These are phyloP conservation scores for Anas platyrhynchos DNA, from an alignment of 2,113 vertebrate genomes.

Conservation along the genomic window DNA sequence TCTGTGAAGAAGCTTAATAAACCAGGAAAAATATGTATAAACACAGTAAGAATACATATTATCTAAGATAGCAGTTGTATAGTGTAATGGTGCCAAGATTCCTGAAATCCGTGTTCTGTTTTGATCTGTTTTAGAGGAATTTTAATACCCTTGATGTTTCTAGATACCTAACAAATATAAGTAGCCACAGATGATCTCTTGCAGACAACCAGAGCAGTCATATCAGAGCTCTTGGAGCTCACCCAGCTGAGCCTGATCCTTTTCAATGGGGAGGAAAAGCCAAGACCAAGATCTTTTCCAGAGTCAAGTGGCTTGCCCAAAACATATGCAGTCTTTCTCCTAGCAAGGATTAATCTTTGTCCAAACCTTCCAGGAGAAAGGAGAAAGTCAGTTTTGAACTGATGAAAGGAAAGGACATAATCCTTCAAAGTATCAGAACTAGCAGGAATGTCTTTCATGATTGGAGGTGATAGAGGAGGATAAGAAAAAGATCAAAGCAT, in stretches of 20 bases:
- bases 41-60: not conserved
- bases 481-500: constrained; percentile 47
- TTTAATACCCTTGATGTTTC: not conserved
- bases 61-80: not conserved
- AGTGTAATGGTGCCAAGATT: constrained; percentile 13
- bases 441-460: constrained; percentile 13
- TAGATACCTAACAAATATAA: not conserved
- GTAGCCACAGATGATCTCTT: not conserved
- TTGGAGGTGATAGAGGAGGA: not conserved
- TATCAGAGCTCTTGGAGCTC: not conserved
- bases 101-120: not conserved
- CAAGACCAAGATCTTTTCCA: constrained; percentile 21
- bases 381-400: constrained; percentile 24
- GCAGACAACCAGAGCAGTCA: not conserved
- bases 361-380: constrained; percentile 33
- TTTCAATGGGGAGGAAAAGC: not conserved
- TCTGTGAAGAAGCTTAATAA: constrained; percentile 13
- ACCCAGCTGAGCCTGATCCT: not conserved
- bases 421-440: constrained; percentile 12
- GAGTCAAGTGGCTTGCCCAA: not conserved
- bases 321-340: not conserved
- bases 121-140: not conserved
- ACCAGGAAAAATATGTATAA: not conserved
- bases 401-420: constrained; percentile 5
- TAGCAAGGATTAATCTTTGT: not conserved